Base-by-base conservation (phyloP, 2,888 invertebrate species). In the Dermolepida albohirtum region DNA sequence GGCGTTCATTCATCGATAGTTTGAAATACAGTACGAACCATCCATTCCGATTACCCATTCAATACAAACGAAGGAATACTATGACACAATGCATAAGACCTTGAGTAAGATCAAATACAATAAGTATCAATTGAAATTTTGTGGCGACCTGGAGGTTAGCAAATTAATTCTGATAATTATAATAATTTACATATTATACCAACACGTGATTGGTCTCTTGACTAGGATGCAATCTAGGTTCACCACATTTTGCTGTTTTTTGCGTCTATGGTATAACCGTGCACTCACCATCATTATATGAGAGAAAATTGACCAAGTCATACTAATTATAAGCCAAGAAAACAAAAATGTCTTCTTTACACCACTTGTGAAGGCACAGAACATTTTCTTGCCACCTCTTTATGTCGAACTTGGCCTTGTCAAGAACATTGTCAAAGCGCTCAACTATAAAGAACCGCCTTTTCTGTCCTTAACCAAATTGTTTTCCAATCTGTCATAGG, bases 31-130 rank as follows among this genome's bases (percentile, higher is more conserved):
- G 52, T 62, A 68, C 66, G 65, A 67, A 64, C 62, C 40, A 47
- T 65, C 63, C 17, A 67, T 67, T 67, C 63, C 67, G 50, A 59
- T 66, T 66, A 44, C 44, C 63, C 57, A 66, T 39, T 59, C 43
- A 62, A 57, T 66, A 66, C 66, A 63, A 65, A 65, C 55, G 14
- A 59, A 62, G 57, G 7, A 65, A 59, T 62, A 39, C 66, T 65
- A 65, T 5, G 44, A 44, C 44, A 44, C 8, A 44, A 44, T 44
- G 44, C 8, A 22, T 63, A 63, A 14, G 29, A 51, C 50, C 29
- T 44, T 63, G 16, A 12, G 49, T 12, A 63, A 63, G 12, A 63
- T 41, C 50, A 63, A 52, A 29, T 29, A 29, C 29, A 47, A 47
- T 55, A 39, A 34, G 40, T 8, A 55, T 55, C 16, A 34, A 5